Conservation (phyloP, 2,888 invertebrate genomes). For the Caenorhabditis sp. region DNA sequence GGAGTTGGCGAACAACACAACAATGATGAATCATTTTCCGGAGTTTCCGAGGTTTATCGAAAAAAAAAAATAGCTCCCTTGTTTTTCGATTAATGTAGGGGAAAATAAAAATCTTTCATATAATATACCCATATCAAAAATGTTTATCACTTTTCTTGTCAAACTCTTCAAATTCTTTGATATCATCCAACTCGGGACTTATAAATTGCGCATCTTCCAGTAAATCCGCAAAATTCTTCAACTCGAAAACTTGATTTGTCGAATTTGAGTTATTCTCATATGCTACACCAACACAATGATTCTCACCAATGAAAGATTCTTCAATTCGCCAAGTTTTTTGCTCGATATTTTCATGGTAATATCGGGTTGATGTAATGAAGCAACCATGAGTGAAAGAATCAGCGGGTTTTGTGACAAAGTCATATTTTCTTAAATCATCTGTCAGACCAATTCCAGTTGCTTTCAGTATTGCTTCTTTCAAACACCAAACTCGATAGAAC, state of each 20-base stretch:
- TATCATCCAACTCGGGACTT: slow-evolving; percentile 22
- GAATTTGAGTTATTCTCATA: neutral
- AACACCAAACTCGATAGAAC: slow-evolving; percentile 65
- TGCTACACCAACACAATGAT: slow-evolving; percentile 65
- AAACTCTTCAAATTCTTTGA: slow-evolving; percentile 31
- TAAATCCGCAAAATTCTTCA: slow-evolving; percentile 30
- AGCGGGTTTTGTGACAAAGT: slow-evolving; percentile 52
- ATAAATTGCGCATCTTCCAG: slow-evolving; percentile 27
- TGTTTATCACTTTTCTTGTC: slow-evolving; percentile 38
- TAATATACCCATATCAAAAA: slow-evolving; percentile 17
- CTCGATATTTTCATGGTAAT: slow-evolving; percentile 40
- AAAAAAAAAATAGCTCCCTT: too few relatives aligned
- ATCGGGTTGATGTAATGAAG: slow-evolving; percentile 57
- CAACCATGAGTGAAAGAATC: slow-evolving; percentile 55
- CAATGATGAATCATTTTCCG: too few relatives aligned
- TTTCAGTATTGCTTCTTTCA: slow-evolving; percentile 70
- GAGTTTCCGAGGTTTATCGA: neutral
- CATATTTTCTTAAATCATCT: slow-evolving; percentile 60
- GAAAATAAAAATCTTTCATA: too few relatives aligned
- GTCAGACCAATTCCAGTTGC: slow-evolving; percentile 69
- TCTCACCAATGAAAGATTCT: slow-evolving; percentile 62
- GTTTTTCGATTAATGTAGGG: too few relatives aligned
- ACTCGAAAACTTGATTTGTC: slow-evolving; percentile 8
- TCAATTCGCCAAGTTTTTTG: slow-evolving; percentile 65
- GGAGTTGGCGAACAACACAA: too few relatives aligned